phyloP scores from a whole-genome alignment of 2,113 vertebrate genomes.

The Campylomormyrus tamandua region DNA sequence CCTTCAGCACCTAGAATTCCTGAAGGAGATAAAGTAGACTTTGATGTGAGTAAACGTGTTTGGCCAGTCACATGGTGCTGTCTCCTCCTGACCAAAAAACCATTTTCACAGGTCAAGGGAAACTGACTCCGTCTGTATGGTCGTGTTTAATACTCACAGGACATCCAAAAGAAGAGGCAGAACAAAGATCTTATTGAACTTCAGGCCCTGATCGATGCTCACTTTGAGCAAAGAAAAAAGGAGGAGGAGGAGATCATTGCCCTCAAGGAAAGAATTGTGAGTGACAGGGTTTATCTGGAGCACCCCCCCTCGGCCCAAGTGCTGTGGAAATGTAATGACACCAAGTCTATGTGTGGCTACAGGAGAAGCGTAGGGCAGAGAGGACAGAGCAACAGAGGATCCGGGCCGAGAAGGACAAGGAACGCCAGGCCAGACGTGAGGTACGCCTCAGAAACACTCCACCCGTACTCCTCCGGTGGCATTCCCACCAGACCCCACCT shows the following conservation, averaged over 20 bases:
- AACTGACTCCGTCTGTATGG: background rate
- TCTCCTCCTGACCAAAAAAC: background rate
- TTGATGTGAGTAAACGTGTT: slow-evolving; percentile 77
- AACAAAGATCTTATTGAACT: slow-evolving; percentile 95
- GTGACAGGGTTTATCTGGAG: slow-evolving; percentile 31
- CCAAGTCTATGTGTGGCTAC: slow-evolving; percentile 1
- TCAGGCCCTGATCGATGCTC: slow-evolving; percentile 87
- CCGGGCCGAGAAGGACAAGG: slow-evolving; percentile 86
- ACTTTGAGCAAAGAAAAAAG: slow-evolving; percentile 92
- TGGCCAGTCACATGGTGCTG: background rate
- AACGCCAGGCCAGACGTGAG: slow-evolving; percentile 83
- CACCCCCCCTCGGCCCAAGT: background rate
- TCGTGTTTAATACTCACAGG: slow-evolving; percentile 51
- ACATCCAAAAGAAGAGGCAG: slow-evolving; percentile 98
- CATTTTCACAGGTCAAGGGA: background rate
- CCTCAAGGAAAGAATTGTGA: slow-evolving; percentile 92
- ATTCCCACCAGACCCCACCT: background rate
- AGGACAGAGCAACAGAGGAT: slow-evolving; percentile 89
- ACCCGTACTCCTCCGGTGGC: background rate
- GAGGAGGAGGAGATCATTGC: slow-evolving; percentile 92
- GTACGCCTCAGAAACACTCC: slow-evolving; percentile 49
- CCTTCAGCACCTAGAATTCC: slow-evolving; percentile 90
- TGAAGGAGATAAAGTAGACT: slow-evolving; percentile 97
- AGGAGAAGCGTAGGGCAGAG: slow-evolving; percentile 96
- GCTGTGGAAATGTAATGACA: background rate